Base-by-base conservation (phyloP, 2,797 vertebrate species). In the Squalus acanthias region DNA sequence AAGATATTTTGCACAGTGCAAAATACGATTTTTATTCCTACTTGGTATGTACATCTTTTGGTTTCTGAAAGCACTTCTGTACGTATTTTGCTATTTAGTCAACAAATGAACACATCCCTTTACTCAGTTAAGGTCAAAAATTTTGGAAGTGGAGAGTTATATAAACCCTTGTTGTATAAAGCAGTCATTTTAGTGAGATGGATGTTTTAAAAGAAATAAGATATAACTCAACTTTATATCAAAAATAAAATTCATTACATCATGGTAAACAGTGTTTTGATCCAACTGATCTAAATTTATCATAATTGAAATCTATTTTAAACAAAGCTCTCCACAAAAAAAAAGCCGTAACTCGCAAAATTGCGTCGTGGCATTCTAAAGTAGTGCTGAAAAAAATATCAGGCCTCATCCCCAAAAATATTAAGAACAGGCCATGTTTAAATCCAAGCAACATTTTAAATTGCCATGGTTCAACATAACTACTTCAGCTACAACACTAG, bases 161-260 rank as follows among this genome's bases (percentile, higher is more conserved):
- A 46, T 69, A 69, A 33, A 76, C 50, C 26, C 29, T 53, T 95
- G 26, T 76, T 76, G n/a, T 91, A 63, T 50, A 88, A 88, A 95
- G 93, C 39, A 33, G 7, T 76, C 29, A 76, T 46, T 93, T 93
- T 69, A 93, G n/a, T 95, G 94, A 57, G 26, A 15, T 74, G 72
- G 53, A 74, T 95, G 29, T 95, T 95, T 60, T 95, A 76, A 76
- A 76, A 72, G 70, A 92, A 57, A 29, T 74, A 95, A 46, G 9
- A 74, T 95, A 17, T 29, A 95, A 60, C 29, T 57, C 94, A 95
- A 74, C 69, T 95, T 72, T 95, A 50, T 50, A 57, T 95, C 72
- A 76, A 76, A 92, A 93, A 93, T 67, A 69, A 93, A 93, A 69
- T 67, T 93, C 70, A 95, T 95, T 95, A 53, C 29, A 22, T 70